phyloP scores from a whole-genome alignment of 92 coral and sea anemone genomes.

The Nematostella vectensis region DNA sequence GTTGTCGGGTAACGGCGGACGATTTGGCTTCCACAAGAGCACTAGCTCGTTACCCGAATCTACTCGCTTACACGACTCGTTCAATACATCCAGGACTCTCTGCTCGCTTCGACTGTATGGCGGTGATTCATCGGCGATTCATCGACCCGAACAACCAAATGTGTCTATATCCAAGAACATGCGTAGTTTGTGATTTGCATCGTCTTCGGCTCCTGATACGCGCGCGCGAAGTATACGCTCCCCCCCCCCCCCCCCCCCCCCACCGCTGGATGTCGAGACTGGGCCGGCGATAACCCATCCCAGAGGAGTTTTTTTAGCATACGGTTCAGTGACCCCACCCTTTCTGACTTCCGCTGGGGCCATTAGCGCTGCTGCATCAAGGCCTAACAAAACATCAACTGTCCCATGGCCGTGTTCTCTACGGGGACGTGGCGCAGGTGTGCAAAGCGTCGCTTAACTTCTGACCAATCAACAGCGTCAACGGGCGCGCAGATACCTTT shows the following conservation, averaged over 20 bases:
- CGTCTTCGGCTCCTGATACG: slow-evolving; percentile 17
- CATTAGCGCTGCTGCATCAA: slow-evolving; percentile 45
- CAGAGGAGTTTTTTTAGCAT: slow-evolving; percentile 38
- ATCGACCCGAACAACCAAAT: slow-evolving; percentile 25
- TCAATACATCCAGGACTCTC: slow-evolving; percentile 16
- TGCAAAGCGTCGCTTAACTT: slow-evolving; percentile 16
- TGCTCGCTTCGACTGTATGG: slow-evolving; percentile 15
- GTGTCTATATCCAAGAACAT: slow-evolving; percentile 32
- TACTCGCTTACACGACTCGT: slow-evolving; percentile 14
- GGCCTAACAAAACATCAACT: slow-evolving; percentile 33
- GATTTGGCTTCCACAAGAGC: slow-evolving; percentile 17
- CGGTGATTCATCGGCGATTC: background rate
- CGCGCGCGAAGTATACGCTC: slow-evolving; percentile 22
- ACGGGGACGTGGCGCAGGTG: slow-evolving; percentile 31
- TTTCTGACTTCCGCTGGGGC: slow-evolving; percentile 25
- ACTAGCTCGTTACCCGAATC: slow-evolving; percentile 24
- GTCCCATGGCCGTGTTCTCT: slow-evolving; percentile 12
- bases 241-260: background rate
- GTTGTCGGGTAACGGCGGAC: slow-evolving; percentile 9
- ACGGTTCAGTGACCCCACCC: slow-evolving; percentile 27
- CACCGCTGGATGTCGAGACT: no score
- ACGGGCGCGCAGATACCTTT: slow-evolving; percentile 36
- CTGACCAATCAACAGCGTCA: slow-evolving; percentile 29
- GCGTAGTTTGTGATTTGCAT: slow-evolving; percentile 23
- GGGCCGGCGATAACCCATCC: slow-evolving; percentile 46